Base-by-base conservation (phyloP, 2,797 vertebrate genomes). In the Phylloscopus collybita region DNA sequence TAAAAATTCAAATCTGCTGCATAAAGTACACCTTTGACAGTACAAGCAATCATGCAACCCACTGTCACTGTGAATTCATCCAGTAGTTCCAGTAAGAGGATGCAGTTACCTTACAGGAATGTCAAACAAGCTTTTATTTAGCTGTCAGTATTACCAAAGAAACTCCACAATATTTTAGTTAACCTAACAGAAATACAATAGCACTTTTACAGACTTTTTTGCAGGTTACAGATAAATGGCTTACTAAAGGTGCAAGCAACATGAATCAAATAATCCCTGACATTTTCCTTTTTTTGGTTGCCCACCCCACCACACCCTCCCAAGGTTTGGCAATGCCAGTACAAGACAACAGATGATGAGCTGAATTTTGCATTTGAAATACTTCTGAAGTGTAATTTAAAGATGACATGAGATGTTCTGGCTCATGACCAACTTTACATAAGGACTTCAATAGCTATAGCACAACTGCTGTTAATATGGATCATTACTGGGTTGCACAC, bases 1-100 rank as follows among this genome's bases (percentile, higher is more conserved):
- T 85, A 96, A 98, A 98, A 98, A 96, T 97, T 96, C 97, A 97
- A n/a, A 97, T 97, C 66, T 97, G 93, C 86, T 6, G 85, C 92
- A 94, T 90, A 71, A 95, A 96, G 87, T 94, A 97, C 96, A 97
- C 92, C 78, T 93, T 93, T 49, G 91, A 97, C 95, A 64, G 84
- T 64, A 89, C 93, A 75, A 97, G 93, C 90, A 90, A 53, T 94
- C 98, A 98, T 98, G 98, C 98, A 98, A 92, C 93, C 85, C 86
- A 91, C 75, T 25, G 65, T 61, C 88, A 61, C 65, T 88, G 22
- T 76, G 75, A 78, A 69, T 60, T 88, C 89, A 66, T 65, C 76
- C 91, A 78, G 88, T 72, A 85, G 86, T 66, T 76, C 90, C 91
- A 92, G 81, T 49, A 78, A 87, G 81, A 93, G 92, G 88, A 89